Percentiles rank a stretch among this genome's conserved stretches.
Evolutionary conservation across 2,888 invertebrate genomes (phyloP).

Genomic region (Coenonympha glycerion): DNA sequence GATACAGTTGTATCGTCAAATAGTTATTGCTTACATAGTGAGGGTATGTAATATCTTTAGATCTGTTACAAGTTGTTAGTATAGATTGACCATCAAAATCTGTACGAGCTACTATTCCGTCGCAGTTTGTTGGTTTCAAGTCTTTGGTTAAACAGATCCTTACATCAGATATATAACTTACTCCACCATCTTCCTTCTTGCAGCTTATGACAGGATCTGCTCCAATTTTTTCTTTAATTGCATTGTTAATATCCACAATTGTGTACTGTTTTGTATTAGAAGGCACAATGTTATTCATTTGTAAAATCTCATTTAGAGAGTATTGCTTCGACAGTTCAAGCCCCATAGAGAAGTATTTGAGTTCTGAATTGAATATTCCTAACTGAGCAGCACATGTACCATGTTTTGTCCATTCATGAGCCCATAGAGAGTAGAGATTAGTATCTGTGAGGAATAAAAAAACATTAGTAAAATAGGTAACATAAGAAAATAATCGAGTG

Average conservation of each 20-base stretch:
- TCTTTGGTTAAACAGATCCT: conserved; percentile 83
- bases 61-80: conserved; percentile 77
- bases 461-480: neutral
- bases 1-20: conserved; percentile 71
- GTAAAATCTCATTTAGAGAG: conserved; percentile 77
- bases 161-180: conserved; percentile 80
- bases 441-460: conserved; percentile 46
- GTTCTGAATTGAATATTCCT: conserved; percentile 74
- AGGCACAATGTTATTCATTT: conserved; percentile 72
- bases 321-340: conserved; percentile 77
- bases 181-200: conserved; percentile 73
- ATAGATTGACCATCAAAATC: conserved; percentile 45
- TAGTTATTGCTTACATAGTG: conserved; percentile 55
- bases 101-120: conserved; percentile 57
- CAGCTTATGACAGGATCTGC: conserved; percentile 80
- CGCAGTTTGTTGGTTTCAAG: conserved; percentile 79
- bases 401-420: conserved; percentile 89
- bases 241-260: conserved; percentile 38
- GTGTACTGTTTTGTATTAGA: conserved; percentile 37
- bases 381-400: conserved; percentile 84
- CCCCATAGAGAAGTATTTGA: conserved; percentile 81
- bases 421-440: conserved; percentile 78
- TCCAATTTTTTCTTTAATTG: conserved; percentile 71
- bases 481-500: no score
- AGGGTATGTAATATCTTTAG: conserved; percentile 76